Evolutionary conservation across 2,888 invertebrate genomes (phyloP), one percentile per base, ranked within the genome.

Genomic region (Noctua fimbriata): DNA sequence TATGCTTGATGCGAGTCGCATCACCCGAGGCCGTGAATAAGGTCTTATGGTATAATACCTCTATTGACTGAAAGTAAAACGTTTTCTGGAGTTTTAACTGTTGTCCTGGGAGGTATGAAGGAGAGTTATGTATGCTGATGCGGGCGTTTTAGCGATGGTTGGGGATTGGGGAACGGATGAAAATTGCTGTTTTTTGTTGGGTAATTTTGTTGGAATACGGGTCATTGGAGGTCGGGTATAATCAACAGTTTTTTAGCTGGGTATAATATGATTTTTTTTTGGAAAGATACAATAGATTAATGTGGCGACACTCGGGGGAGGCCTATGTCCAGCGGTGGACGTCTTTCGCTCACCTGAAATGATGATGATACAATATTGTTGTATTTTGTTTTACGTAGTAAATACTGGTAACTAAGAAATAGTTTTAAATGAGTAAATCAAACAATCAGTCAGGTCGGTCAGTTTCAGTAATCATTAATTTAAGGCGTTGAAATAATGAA

Each of bases 91-190:
- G 49, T 75, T 83, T 82, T 77, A 44, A 80, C 47, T 36, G 72
- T 47, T 66, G 41, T 28, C 47, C 41, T 85, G 75, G 82, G 82
- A 73, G 16, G 47, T 55, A 76, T 73, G 21, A 55, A 44, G 12
- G 28, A n/a, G 69, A 85, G 77, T 81, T 77, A 84, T 81, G 71
- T 74, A 72, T 76, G 69, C 73, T 66, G 60, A 60, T 83, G 65
- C 14, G 10, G 18, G 14, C 9, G 28, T 69, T 67, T 74, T 67
- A 78, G 24, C 18, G 24, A 18, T 69, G 55, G n/a, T 14, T 21
- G 2, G 32, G 47, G 55, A 49, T 14, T 21, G 4, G 32, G 47
- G 55, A 49, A 41, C 16, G 63, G 32, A 36, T 44, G 66, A 44
- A 67, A 71, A 60, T 36, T 47, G 44, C 41, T 24, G 24, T 47